A percentile compares a stretch with the other conserved stretches of the same genome.
phyloP scores from a whole-genome alignment of 2,113 vertebrate species.

The Erpornis zantholeuca region DNA sequence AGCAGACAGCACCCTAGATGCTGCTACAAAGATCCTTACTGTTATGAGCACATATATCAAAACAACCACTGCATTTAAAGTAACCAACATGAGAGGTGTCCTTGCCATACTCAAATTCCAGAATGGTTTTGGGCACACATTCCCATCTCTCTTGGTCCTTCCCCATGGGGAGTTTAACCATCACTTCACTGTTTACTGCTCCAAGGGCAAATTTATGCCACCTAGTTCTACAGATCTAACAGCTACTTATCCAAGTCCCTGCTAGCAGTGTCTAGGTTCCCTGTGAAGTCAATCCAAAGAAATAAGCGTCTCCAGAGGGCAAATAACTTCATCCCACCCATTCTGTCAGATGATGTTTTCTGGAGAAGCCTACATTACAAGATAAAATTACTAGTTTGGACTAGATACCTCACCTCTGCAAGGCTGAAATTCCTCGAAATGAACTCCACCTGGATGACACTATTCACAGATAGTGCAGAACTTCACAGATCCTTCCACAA shows the following conservation, averaged over 20 bases:
- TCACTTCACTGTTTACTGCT: background rate
- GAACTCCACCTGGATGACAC: background rate
- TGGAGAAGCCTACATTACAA: background rate
- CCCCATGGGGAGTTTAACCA: background rate
- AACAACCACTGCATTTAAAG: constrained; percentile 39
- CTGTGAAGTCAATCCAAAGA: constrained; percentile 63
- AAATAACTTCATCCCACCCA: constrained; percentile 56
- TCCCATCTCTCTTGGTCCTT: background rate
- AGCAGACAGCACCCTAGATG: background rate
- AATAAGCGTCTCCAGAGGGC: constrained; percentile 40
- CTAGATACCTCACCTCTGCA: background rate
- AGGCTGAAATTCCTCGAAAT: background rate
- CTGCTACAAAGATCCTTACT: background rate
- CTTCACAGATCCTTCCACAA: background rate
- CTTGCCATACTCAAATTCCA: background rate
- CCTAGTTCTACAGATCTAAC: constrained; percentile 26
- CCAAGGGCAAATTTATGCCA: background rate
- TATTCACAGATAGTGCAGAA: background rate
- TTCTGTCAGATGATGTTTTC: background rate
- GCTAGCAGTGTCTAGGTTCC: constrained; percentile 7
- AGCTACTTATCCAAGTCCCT: constrained; percentile 20
- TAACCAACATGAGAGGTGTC: constrained; percentile 15
- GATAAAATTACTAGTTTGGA: background rate
- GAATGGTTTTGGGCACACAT: background rate
- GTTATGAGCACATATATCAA: constrained; percentile 1